A percentile compares a stretch with the other conserved stretches of the same genome.
Evolutionary conservation across 2,797 vertebrate genomes (phyloP).

Genomic region (Silurus aristotelis): DNA sequence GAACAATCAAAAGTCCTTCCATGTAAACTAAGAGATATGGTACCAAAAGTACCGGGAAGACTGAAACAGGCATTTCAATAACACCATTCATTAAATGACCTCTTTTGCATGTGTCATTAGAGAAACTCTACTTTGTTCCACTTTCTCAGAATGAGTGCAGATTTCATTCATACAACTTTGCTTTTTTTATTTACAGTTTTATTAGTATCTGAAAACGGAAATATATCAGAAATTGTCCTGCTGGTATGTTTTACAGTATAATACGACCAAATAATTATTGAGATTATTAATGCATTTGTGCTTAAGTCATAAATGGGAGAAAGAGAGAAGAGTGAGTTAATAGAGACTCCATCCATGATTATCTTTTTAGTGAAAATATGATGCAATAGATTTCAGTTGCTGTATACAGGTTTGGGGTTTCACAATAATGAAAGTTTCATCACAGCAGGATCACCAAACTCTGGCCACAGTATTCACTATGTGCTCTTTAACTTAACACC

Average conservation of each 20-base stretch:
- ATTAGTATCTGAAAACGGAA: not conserved
- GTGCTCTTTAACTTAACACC: slow-evolving; percentile 11
- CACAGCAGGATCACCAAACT: slow-evolving; percentile 28
- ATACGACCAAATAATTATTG: slow-evolving; percentile 11
- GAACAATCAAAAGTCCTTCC: slow-evolving; percentile 23
- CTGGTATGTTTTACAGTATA: slow-evolving; percentile 39
- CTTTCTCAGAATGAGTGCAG: slow-evolving; percentile 29
- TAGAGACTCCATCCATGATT: slow-evolving; percentile 24
- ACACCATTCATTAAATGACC: slow-evolving; percentile 42
- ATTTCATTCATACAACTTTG: not conserved
- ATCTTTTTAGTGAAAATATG: not conserved
- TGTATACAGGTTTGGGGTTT: slow-evolving; percentile 16
- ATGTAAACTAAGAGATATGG: slow-evolving; percentile 39
- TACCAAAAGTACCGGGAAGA: slow-evolving; percentile 45
- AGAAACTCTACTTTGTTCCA: slow-evolving; percentile 47
- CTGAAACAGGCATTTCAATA: slow-evolving; percentile 40
- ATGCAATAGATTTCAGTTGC: not conserved
- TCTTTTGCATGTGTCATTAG: slow-evolving; percentile 29
- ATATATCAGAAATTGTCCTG: slow-evolving; percentile 15
- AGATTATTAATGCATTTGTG: slow-evolving; percentile 36
- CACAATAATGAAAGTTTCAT: slow-evolving; percentile 42
- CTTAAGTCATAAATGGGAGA: slow-evolving; percentile 29
- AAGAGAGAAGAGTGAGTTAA: slow-evolving; percentile 35
- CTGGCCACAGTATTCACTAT: slow-evolving; percentile 60
- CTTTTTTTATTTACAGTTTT: not conserved